A percentile compares a stretch with the other conserved stretches of the same genome.
These are phyloP conservation scores for Ginglymostoma cirratum DNA, from an alignment of 2,113 vertebrate species.

Conservation along the genomic window DNA sequence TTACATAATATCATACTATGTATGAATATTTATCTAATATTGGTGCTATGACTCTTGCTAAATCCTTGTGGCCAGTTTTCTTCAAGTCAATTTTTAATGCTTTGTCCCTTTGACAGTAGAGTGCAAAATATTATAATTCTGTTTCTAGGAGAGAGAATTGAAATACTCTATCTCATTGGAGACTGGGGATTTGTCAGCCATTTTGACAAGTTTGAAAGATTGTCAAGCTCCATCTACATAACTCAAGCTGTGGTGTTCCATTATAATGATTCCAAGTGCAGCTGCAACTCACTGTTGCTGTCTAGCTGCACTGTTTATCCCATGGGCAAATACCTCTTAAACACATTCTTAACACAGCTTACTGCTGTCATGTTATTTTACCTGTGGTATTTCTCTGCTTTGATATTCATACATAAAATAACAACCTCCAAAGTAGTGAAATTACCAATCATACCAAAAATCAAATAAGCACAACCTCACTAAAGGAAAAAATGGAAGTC, in stretches of 20 bases:
- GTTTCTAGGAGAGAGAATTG: background rate
- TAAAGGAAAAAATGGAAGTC: background rate
- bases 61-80: too few relatives aligned
- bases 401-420: background rate
- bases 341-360: background rate
- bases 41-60: too few relatives aligned
- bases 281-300: background rate
- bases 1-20: too few relatives aligned
- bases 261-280: background rate
- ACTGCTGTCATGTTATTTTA: background rate
- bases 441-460: background rate
- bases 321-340: background rate
- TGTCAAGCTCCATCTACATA: too few relatives aligned
- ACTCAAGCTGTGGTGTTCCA: background rate
- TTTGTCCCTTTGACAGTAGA: too few relatives aligned
- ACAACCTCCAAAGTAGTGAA: background rate
- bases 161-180: background rate
- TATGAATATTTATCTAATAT: too few relatives aligned
- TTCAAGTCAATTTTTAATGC: too few relatives aligned
- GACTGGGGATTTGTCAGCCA: background rate
- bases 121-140: background rate
- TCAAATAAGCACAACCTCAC: background rate
- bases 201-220: slow-evolving; percentile 6
- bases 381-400: background rate
- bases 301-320: background rate